phyloP scores from a whole-genome alignment of 2,113 vertebrate genomes.

The Noctilio leporinus region DNA sequence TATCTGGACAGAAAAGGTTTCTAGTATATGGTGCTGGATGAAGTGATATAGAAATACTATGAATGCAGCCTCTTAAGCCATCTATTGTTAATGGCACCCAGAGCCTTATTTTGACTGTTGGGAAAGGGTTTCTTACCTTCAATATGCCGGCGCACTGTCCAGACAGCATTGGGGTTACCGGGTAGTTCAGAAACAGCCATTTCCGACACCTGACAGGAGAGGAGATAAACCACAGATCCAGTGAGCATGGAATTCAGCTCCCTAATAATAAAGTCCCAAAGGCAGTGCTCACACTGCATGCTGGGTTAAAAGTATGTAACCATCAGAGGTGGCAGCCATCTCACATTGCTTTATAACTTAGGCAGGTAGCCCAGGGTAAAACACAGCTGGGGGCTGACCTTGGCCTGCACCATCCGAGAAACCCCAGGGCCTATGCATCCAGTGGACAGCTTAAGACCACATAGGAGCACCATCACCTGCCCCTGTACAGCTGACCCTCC shows the following conservation, averaged over 20 bases:
- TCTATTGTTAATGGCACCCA: neutral
- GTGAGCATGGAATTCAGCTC: neutral
- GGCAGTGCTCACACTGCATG: neutral
- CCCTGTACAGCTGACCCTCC: too few species aligned
- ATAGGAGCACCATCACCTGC: too few species aligned
- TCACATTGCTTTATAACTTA: too few species aligned
- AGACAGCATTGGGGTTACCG: slow-evolving; percentile 98
- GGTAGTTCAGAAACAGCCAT: slow-evolving; percentile 99
- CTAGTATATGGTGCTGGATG: neutral
- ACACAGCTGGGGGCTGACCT: too few species aligned
- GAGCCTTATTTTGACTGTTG: neutral
- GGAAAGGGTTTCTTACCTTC: slow-evolving; percentile 85
- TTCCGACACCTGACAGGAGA: slow-evolving; percentile 91
- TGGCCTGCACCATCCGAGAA: too few species aligned
- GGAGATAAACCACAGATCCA: slow-evolving; percentile 33
- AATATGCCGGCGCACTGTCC: slow-evolving; percentile 96
- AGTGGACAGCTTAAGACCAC: too few species aligned
- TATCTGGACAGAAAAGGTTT: neutral
- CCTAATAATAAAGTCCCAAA: neutral
- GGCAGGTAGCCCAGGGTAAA: too few species aligned
- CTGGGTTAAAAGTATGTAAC: neutral
- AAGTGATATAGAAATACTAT: neutral
- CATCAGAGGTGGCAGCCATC: too few species aligned
- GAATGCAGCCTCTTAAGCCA: slow-evolving; percentile 4
- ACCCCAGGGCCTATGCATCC: too few species aligned